Evolutionary conservation across 2,888 invertebrate species (phyloP).

Genomic region (Chrysolina americana): DNA sequence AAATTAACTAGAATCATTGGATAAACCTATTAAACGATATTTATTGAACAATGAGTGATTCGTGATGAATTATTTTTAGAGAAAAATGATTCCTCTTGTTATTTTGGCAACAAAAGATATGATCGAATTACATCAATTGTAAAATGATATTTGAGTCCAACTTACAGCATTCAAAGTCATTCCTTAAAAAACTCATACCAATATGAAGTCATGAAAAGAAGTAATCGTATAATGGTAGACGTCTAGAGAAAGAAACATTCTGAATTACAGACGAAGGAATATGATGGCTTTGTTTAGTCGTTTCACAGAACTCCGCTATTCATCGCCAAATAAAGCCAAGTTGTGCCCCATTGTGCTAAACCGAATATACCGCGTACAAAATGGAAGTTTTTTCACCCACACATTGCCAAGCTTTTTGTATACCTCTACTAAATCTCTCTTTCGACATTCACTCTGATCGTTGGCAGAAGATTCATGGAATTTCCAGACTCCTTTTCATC

Average conservation of each 20-base stretch:
- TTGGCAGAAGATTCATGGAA: slow-evolving; percentile 5
- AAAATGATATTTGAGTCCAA: no score
- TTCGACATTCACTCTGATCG: neutral
- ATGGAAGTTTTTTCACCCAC: neutral
- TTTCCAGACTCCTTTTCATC: neutral
- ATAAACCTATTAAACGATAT: no score
- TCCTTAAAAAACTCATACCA: no score
- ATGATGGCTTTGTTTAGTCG: slow-evolving; percentile 2
- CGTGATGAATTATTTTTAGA: no score
- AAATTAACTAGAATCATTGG: no score
- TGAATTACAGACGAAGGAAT: neutral
- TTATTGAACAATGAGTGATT: no score
- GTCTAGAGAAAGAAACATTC: neutral
- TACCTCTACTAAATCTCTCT: slow-evolving; percentile 4
- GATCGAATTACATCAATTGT: no score
- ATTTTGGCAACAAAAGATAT: no score
- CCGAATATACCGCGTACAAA: neutral
- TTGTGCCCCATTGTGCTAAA: slow-evolving; percentile 3
- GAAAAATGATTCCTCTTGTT: no score
- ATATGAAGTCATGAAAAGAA: neutral
- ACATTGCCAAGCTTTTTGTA: neutral
- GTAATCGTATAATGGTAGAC: neutral
- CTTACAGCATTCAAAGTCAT: no score
- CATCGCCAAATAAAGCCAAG: slow-evolving; percentile 10
- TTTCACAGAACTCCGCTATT: neutral